Percentiles rank a stretch among this genome's conserved stretches.
Conservation (phyloP, 1,140 invertebrate species). For the Metaphire vulgaris region DNA sequence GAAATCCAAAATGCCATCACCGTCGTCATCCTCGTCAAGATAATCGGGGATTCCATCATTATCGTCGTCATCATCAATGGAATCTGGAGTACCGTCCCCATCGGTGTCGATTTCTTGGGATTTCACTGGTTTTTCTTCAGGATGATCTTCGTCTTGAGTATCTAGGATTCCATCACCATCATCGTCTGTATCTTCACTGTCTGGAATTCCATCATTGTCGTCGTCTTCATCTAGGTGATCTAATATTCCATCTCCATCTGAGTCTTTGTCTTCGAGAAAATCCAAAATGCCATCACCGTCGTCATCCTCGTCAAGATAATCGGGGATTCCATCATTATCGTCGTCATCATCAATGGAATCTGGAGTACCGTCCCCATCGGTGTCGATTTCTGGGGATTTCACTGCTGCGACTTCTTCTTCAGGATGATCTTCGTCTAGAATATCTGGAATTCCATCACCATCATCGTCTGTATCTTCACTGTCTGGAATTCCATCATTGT, state of each 20-base stretch:
- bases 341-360: constrained; percentile 28
- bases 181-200: neutral
- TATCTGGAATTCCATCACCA: constrained; percentile 20
- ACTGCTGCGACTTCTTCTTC: neutral
- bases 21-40: constrained; percentile 21
- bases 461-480: constrained; percentile 3
- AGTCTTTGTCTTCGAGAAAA: constrained; percentile 4
- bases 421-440: constrained; percentile 9
- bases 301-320: constrained; percentile 17
- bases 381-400: neutral
- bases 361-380: constrained; percentile 19
- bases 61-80: constrained; percentile 25
- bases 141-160: neutral
- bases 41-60: constrained; percentile 24
- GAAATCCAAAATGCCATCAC: constrained; percentile 24
- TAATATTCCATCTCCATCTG: neutral
- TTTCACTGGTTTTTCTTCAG: neutral
- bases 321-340: constrained; percentile 16
- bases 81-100: constrained; percentile 3
- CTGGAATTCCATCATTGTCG: neutral
- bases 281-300: constrained; percentile 13
- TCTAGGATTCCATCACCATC: constrained; percentile 18
- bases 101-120: constrained; percentile 12
- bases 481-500: neutral
- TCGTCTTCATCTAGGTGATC: constrained; percentile 6